These are phyloP conservation scores for Listrodromus nycthemerus DNA, from an alignment of 2,888 invertebrate genomes.

Conservation along the genomic window DNA sequence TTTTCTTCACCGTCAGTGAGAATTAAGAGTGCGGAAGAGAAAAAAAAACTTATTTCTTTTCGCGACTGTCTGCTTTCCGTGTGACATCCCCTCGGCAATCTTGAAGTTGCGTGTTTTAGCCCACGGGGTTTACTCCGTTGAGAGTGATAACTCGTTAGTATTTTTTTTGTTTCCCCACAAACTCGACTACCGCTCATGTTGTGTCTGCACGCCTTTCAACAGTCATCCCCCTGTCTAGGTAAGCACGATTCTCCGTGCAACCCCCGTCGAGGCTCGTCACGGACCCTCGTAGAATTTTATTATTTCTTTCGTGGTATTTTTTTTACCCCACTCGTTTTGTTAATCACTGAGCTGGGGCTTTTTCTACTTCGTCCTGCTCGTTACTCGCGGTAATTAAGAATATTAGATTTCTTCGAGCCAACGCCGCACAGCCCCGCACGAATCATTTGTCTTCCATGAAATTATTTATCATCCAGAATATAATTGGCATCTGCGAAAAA, in stretches of 20 bases:
- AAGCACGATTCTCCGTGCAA: slow-evolving; percentile 45
- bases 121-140: slow-evolving; percentile 39
- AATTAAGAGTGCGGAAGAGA: slow-evolving; percentile 51
- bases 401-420: slow-evolving; percentile 67
- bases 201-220: slow-evolving; percentile 50
- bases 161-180: slow-evolving; percentile 47
- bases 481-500: not conserved
- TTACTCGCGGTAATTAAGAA: slow-evolving; percentile 70
- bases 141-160: slow-evolving; percentile 62
- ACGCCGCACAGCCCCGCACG: slow-evolving; percentile 35
- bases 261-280: slow-evolving; percentile 42
- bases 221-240: slow-evolving; percentile 47
- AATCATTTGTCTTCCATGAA: slow-evolving; percentile 41
- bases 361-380: slow-evolving; percentile 54
- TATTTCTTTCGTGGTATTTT: slow-evolving; percentile 50
- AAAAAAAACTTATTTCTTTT: slow-evolving; percentile 47
- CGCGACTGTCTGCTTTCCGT: slow-evolving; percentile 25
- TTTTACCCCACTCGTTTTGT: slow-evolving; percentile 21
- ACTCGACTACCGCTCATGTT: slow-evolving; percentile 31
- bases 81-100: slow-evolving; percentile 60
- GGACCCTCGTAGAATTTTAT: slow-evolving; percentile 56
- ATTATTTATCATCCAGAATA: slow-evolving; percentile 12
- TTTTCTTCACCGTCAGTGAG: slow-evolving; percentile 32
- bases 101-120: slow-evolving; percentile 60
- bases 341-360: slow-evolving; percentile 34